phyloP scores from a whole-genome alignment of 2,113 vertebrate genomes.

The Hippocampus guttulatus region DNA sequence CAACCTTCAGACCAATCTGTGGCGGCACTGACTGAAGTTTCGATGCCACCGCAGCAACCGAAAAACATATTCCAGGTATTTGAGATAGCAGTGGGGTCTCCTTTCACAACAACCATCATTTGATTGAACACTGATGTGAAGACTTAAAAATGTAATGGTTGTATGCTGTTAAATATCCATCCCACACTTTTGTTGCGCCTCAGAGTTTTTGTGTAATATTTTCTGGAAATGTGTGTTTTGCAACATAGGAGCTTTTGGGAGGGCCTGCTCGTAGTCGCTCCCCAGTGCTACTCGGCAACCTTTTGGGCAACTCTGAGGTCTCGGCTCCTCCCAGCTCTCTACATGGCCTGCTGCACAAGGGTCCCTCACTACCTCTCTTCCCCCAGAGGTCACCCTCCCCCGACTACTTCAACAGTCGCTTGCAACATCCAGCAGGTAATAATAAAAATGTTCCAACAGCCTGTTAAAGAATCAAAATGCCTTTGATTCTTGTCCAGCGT shows the following conservation, averaged over 20 bases:
- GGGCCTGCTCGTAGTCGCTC: slow-evolving; percentile 76
- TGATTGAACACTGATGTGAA: not conserved
- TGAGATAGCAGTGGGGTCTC: not conserved
- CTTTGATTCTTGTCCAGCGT: not conserved
- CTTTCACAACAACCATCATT: not conserved
- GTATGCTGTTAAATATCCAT: not conserved
- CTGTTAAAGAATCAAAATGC: not conserved
- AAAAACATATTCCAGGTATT: slow-evolving; percentile 92
- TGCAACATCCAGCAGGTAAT: slow-evolving; percentile 81
- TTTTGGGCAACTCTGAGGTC: slow-evolving; percentile 79
- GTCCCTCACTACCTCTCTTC: slow-evolving; percentile 85
- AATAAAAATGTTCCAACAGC: not conserved
- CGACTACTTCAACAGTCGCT: slow-evolving; percentile 82
- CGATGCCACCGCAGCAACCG: slow-evolving; percentile 73
- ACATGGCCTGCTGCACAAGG: slow-evolving; percentile 77
- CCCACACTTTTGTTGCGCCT: not conserved
- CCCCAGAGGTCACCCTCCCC: slow-evolving; percentile 82
- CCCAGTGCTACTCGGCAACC: slow-evolving; percentile 77
- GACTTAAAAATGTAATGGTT: not conserved
- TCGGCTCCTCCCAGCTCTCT: slow-evolving; percentile 53
- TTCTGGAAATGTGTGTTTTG: slow-evolving; percentile 1
- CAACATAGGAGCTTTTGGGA: slow-evolving; percentile 83
- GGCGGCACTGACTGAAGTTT: slow-evolving; percentile 75
- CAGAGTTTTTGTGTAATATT: not conserved
- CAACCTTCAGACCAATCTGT: slow-evolving; percentile 81